These are phyloP conservation scores for Eurytoma adleriae DNA, from an alignment of 2,888 invertebrate species.

Conservation along the genomic window DNA sequence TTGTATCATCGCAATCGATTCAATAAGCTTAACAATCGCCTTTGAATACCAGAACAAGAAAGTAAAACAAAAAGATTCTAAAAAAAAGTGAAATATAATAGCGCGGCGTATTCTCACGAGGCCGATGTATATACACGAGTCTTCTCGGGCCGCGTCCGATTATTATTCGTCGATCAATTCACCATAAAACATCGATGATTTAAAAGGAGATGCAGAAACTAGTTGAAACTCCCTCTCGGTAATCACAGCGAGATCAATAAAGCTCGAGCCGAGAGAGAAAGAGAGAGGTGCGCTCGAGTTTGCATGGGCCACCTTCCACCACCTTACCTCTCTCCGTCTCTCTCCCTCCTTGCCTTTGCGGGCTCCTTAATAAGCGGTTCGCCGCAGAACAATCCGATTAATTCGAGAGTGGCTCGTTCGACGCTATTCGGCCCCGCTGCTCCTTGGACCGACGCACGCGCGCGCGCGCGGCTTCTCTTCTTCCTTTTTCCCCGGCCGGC, in stretches of 20 bases:
- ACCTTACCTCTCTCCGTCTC: constrained; percentile 36
- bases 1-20: too few species aligned
- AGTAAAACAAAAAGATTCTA: neutral
- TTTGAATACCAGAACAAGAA: too few species aligned
- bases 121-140: neutral
- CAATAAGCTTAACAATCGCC: too few species aligned
- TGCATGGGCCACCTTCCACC: constrained; percentile 63
- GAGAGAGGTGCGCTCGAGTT: constrained; percentile 60
- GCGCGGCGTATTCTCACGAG: constrained; percentile 30
- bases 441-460: constrained; percentile 21
- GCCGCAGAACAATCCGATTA: constrained; percentile 74
- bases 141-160: constrained; percentile 33
- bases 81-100: constrained; percentile 23
- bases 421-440: constrained; percentile 32
- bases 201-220: constrained; percentile 64
- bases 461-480: neutral
- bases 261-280: constrained; percentile 32
- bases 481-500: too few species aligned
- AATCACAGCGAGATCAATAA: constrained; percentile 65
- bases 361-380: constrained; percentile 73
- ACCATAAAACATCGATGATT: constrained; percentile 58
- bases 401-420: constrained; percentile 67
- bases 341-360: neutral
- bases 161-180: constrained; percentile 57
- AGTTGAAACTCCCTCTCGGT: constrained; percentile 60